Evolutionary conservation across 2,113 vertebrate species (phyloP).

Genomic region (Mixornis gularis): DNA sequence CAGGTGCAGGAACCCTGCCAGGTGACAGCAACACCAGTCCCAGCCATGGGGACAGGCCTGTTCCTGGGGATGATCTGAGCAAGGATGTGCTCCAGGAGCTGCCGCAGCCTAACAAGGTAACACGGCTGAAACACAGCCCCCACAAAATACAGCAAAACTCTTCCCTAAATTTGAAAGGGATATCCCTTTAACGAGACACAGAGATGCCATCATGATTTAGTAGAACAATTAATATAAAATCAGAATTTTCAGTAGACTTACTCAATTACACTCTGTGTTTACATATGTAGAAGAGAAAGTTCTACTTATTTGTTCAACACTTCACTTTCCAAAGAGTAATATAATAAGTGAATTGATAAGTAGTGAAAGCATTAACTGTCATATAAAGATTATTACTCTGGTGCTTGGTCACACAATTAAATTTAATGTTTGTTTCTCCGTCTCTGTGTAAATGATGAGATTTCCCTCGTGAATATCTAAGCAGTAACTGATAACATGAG

Average conservation of each 20-base stretch:
- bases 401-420: constrained; percentile 61
- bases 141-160: not conserved
- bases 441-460: constrained; percentile 44
- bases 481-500: constrained; percentile 52
- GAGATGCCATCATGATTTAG: not conserved
- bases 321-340: constrained; percentile 54
- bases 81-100: not conserved
- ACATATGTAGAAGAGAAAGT: constrained; percentile 24
- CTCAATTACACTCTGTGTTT: constrained; percentile 7
- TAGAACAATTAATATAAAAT: constrained; percentile 8
- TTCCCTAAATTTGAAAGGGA: not conserved
- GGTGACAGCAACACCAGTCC: fast-evolving
- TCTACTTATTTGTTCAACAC: constrained; percentile 31
- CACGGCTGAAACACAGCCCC: not conserved
- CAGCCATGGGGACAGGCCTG: fast-evolving
- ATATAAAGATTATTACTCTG: constrained; percentile 62
- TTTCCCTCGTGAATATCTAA: constrained; percentile 47
- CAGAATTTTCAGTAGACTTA: constrained; percentile 2
- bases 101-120: not conserved
- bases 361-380: constrained; percentile 68
- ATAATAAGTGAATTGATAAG: constrained; percentile 64
- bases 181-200: not conserved
- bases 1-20: not conserved
- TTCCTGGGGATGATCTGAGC: not conserved
- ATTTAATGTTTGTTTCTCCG: constrained; percentile 66